Evolutionary conservation across 2,888 invertebrate species (phyloP).

Genomic region (Suillia variegata): DNA sequence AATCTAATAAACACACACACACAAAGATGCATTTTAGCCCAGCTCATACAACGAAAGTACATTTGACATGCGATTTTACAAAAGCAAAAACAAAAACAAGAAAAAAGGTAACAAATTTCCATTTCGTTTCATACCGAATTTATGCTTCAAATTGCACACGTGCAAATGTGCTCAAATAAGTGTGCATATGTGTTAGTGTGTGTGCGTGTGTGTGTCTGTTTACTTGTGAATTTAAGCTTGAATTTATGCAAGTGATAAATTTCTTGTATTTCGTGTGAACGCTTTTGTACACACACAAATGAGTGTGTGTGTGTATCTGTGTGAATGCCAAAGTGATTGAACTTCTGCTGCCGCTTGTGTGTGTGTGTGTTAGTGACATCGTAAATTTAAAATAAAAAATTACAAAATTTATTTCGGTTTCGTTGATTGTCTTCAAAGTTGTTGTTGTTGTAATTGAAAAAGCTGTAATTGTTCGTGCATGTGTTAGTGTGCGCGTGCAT

Average conservation of each 20-base stretch:
- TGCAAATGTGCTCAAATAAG: neutral
- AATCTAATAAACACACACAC: no score
- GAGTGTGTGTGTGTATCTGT: neutral
- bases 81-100: no score
- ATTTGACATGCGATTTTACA: no score
- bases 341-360: neutral
- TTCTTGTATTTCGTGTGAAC: no score
- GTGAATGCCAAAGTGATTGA: conserved; percentile 3
- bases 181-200: neutral
- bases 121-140: conserved; percentile 6
- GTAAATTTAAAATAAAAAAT: neutral
- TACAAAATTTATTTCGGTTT: no score
- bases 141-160: neutral
- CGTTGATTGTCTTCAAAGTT: conserved; percentile 25
- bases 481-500: neutral
- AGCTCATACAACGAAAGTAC: no score
- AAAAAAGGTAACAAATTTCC: conserved; percentile 1
- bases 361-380: neutral
- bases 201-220: no score
- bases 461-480: no score
- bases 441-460: no score
- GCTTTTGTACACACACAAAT: neutral
- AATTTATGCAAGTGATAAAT: no score
- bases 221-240: no score
- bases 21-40: no score